Base-by-base conservation (phyloP, 2,888 invertebrate species). In the Dermolepida albohirtum region DNA sequence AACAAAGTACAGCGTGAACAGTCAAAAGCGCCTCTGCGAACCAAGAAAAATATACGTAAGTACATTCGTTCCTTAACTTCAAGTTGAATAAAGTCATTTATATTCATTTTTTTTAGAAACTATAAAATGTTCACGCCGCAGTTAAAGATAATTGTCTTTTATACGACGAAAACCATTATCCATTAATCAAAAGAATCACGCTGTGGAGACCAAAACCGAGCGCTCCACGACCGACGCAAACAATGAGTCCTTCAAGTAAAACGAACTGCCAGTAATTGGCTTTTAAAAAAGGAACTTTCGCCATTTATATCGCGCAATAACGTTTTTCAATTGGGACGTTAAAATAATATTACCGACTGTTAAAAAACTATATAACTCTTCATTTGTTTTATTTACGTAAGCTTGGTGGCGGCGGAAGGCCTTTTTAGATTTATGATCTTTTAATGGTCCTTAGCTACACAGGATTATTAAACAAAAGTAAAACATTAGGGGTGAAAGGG, bases 61-160 rank as follows among this genome's bases (percentile, higher is more conserved):
- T 49, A 49, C 49, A 49, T 49, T n/a, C n/a, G n/a, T n/a, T 49
- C n/a, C 22, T n/a, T 11, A 49, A 49, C 11, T 49, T 17, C 49
- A 22, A 22, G 49, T 49, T 49, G 49, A 47, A 49, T 17, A 10
- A 16, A 47, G 47, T 47, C 14, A 47, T 47, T 47, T 47, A 47
- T 47, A 14, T 34, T 34, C 34, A 34, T 34, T 40, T 44, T 27
- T n/a, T 22, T 67, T 72, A 69, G 65, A 66, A 70, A 75, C 75
- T 76, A 75, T 75, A 77, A 78, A 78, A 77, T 74, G 76, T 77
- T 77, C 74, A 72, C 73, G 72, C 69, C 72, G 76, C 77, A 77
- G 75, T 78, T 77, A 74, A 77, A 78, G 78, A 78, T 78, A 78
- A 79, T 78, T 79, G 78, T 79, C 79, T 79, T 78, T 70, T 73